Evolutionary conservation across 92 coral and sea anemone species (phyloP).

Genomic region (Porites cylindrica): DNA sequence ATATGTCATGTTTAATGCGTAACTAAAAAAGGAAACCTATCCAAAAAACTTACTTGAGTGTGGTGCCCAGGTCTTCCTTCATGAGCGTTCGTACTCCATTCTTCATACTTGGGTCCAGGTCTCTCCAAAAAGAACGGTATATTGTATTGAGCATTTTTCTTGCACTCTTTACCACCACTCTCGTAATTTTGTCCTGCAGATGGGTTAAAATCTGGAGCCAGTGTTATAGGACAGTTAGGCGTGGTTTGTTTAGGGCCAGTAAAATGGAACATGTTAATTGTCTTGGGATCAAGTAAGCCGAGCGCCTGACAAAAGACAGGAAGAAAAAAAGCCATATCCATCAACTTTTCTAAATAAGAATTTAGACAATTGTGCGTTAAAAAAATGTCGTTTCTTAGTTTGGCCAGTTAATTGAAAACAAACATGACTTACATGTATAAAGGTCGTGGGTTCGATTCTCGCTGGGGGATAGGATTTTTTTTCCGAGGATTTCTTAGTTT

Average conservation of each 20-base stretch:
- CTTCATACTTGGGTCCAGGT: conserved; percentile 79
- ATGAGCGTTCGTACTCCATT: conserved; percentile 80
- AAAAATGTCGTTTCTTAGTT: too few species aligned
- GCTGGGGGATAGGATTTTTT: too few species aligned
- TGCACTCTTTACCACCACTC: conserved; percentile 45
- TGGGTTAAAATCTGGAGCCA: conserved; percentile 88
- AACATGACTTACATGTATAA: neutral
- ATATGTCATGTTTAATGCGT: too few species aligned
- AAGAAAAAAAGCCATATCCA: neutral
- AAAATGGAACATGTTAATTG: conserved; percentile 84
- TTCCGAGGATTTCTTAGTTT: too few species aligned
- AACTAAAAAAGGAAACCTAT: too few species aligned
- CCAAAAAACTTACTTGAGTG: conserved; percentile 78
- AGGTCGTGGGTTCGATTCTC: too few species aligned
- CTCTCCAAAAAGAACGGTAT: conserved; percentile 82
- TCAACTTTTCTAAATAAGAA: too few species aligned
- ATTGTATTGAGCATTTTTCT: conserved; percentile 60
- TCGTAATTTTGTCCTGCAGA: conserved; percentile 77
- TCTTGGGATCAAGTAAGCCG: conserved; percentile 88
- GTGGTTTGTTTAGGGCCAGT: conserved; percentile 88
- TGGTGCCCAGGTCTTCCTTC: conserved; percentile 99
- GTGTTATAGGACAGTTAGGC: conserved; percentile 86
- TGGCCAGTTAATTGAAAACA: too few species aligned
- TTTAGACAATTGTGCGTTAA: too few species aligned
- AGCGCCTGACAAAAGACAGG: conserved; percentile 57